Evolutionary conservation across 92 coral and sea anemone genomes (phyloP).

Genomic region (Scolanthus callimorphus): DNA sequence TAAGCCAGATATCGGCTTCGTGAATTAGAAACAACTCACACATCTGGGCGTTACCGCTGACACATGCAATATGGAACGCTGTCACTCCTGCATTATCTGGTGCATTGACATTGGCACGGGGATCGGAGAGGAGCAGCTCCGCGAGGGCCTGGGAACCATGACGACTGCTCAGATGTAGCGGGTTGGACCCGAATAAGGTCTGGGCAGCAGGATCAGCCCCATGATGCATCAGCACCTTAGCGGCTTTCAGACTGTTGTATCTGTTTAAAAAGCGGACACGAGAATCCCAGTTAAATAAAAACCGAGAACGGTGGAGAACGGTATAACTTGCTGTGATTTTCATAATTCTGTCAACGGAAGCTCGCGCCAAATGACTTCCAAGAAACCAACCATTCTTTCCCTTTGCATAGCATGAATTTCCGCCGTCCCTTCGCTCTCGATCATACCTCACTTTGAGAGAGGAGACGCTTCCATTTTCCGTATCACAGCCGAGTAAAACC

Average conservation of each 20-base stretch:
- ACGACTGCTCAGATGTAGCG: slow-evolving; percentile 69
- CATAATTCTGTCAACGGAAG: no score
- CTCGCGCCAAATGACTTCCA: no score
- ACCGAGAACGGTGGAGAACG: no score
- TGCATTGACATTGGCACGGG: slow-evolving; percentile 35
- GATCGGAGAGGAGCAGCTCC: slow-evolving; percentile 38
- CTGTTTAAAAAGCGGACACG: no score
- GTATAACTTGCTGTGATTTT: no score
- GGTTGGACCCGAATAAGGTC: slow-evolving; percentile 49
- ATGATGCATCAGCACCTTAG: slow-evolving; percentile 37
- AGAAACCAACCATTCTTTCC: no score
- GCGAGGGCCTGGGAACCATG: slow-evolving; percentile 53
- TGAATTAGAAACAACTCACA: slow-evolving; percentile 52
- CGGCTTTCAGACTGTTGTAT: slow-evolving; percentile 38
- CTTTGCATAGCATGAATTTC: no score
- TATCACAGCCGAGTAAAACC: no score
- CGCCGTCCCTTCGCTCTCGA: no score
- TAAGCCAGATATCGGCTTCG: slow-evolving; percentile 47
- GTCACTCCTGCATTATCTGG: slow-evolving; percentile 51
- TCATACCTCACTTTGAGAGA: no score
- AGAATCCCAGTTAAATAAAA: no score
- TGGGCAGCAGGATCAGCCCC: slow-evolving; percentile 63
- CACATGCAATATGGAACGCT: slow-evolving; percentile 66
- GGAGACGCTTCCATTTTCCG: no score
- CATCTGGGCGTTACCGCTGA: slow-evolving; percentile 63